A percentile compares a stretch with the other conserved stretches of the same genome.
These are phyloP conservation scores for Halichoeres trimaculatus DNA, from an alignment of 2,113 vertebrate species.

Conservation along the genomic window DNA sequence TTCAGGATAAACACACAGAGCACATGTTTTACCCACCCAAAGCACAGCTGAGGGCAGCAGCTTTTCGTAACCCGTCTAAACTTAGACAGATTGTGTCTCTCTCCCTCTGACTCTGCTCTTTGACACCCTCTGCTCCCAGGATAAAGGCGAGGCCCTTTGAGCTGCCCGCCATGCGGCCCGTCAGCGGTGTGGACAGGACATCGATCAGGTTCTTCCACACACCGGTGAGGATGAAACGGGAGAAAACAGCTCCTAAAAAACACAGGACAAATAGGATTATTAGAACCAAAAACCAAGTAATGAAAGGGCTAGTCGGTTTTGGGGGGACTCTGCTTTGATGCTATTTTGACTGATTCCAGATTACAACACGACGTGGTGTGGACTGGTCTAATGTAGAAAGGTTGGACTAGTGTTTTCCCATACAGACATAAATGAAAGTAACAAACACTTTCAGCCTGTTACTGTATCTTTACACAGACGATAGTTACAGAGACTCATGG, in stretches of 20 bases:
- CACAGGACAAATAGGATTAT: background rate
- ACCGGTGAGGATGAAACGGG: conserved; percentile 93
- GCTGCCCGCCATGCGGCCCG: conserved; percentile 94
- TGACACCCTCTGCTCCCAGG: conserved; percentile 91
- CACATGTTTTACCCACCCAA: conserved; percentile 82
- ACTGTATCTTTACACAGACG: background rate
- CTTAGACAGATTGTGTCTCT: conserved; percentile 95
- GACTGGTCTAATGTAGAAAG: too few relatives aligned
- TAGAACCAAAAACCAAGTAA: too few relatives aligned
- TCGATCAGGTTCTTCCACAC: conserved; percentile 99
- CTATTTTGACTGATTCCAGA: background rate
- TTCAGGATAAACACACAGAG: background rate
- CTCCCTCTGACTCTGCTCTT: conserved; percentile 94
- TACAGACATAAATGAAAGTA: too few relatives aligned
- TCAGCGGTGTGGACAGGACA: conserved; percentile 92
- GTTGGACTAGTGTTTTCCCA: too few relatives aligned
- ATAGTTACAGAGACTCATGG: background rate
- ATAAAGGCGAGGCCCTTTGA: conserved; percentile 93
- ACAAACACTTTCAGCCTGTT: background rate
- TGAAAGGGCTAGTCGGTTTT: too few relatives aligned
- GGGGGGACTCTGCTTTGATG: too few relatives aligned
- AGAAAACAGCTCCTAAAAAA: conserved; percentile 89
- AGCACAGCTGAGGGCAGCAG: conserved; percentile 93
- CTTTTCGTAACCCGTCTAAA: conserved; percentile 93
- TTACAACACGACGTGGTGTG: background rate